phyloP scores from a whole-genome alignment of 2,888 invertebrate genomes.

The Atherix ibis region DNA sequence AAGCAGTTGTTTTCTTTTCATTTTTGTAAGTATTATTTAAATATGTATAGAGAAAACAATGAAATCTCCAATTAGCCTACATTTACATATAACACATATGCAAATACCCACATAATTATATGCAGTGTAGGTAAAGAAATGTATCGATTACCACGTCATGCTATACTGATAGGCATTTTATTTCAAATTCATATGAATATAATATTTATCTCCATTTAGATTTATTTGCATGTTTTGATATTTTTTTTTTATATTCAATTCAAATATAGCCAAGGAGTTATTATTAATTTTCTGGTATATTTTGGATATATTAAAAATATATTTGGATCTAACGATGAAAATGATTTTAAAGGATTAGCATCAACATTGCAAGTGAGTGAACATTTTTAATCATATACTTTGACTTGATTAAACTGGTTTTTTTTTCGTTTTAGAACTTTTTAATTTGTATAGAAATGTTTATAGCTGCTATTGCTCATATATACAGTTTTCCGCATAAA shows the following conservation, averaged over 20 bases:
- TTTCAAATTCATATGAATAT: too few relatives aligned
- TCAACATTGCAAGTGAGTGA: conserved; percentile 63
- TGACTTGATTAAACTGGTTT: conserved; percentile 1
- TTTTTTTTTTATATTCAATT: conserved; percentile 2
- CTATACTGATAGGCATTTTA: too few relatives aligned
- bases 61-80: too few relatives aligned
- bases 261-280: conserved; percentile 66
- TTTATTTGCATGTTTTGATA: too few relatives aligned
- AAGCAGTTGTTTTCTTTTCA: conserved; percentile 94
- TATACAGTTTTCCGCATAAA: conserved; percentile 89
- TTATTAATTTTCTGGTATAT: conserved; percentile 75
- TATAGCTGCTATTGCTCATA: conserved; percentile 85
- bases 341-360: conserved; percentile 56
- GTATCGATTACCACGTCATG: too few relatives aligned
- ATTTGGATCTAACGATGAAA: conserved; percentile 50
- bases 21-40: conserved; percentile 68
- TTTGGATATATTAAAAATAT: conserved; percentile 63
- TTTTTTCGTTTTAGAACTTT: conserved; percentile 56
- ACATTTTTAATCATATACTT: background rate
- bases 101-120: too few relatives aligned
- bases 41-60: conserved; percentile 2
- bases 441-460: conserved; percentile 97
- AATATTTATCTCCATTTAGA: too few relatives aligned
- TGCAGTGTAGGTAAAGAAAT: too few relatives aligned
- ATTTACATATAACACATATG: too few relatives aligned